These are phyloP conservation scores for Plestiodon gilberti DNA, from an alignment of 2,113 vertebrate species.

Conservation along the genomic window DNA sequence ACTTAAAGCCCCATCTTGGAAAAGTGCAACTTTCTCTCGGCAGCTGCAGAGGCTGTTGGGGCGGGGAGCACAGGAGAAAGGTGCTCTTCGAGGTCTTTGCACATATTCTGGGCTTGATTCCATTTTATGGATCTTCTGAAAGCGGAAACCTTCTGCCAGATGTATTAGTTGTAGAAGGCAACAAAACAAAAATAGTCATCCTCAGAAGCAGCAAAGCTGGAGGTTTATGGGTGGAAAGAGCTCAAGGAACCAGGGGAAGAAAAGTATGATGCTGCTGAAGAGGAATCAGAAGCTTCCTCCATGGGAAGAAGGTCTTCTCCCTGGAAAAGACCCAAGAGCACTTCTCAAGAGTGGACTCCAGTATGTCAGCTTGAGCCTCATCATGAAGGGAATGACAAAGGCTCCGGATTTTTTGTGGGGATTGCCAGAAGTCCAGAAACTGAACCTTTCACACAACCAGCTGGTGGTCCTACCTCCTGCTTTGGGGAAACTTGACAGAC, in stretches of 20 bases:
- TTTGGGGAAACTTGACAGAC: slow-evolving; percentile 82
- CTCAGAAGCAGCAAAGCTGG: slow-evolving; percentile 11
- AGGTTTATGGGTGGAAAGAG: slow-evolving; percentile 79
- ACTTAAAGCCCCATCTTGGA: slow-evolving; percentile 36
- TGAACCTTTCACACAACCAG: slow-evolving; percentile 91
- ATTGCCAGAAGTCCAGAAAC: slow-evolving; percentile 88
- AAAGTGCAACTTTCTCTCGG: slow-evolving; percentile 51
- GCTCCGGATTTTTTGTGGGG: slow-evolving; percentile 89
- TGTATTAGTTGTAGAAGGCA: slow-evolving; percentile 32
- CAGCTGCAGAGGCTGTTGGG: slow-evolving; percentile 26
- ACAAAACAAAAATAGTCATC: slow-evolving; percentile 44
- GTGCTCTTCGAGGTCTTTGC: slow-evolving; percentile 55
- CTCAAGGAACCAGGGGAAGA: slow-evolving; percentile 71
- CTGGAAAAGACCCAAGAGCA: slow-evolving; percentile 72
- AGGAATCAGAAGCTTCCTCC: slow-evolving; percentile 72
- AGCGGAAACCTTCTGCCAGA: neutral
- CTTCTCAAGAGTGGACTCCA: slow-evolving; percentile 77
- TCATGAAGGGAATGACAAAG: slow-evolving; percentile 85
- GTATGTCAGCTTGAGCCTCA: slow-evolving; percentile 86
- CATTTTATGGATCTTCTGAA: slow-evolving; percentile 3
- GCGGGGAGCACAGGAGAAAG: slow-evolving; percentile 15
- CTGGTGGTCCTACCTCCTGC: slow-evolving; percentile 81
- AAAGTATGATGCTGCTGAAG: slow-evolving; percentile 45
- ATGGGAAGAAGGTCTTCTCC: slow-evolving; percentile 74
- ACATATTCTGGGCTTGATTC: slow-evolving; percentile 46